Base-by-base conservation (phyloP, 2,797 vertebrate genomes). In the Molossus molossus region DNA sequence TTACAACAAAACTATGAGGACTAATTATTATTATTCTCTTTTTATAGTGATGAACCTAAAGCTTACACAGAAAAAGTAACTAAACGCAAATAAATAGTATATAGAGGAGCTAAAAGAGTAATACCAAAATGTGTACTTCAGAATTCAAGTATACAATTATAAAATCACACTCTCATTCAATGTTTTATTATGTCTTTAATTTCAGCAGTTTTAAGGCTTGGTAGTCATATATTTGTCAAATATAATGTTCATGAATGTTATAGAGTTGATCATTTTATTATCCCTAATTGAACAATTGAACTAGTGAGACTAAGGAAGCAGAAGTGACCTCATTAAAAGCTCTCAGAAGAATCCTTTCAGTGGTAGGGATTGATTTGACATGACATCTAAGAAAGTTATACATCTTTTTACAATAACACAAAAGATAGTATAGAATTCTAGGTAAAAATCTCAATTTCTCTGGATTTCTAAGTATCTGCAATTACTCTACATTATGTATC, bases 91-190 rank as follows among this genome's bases (percentile, higher is more conserved):
- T 2, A 50, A 17, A 29, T 60, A 23, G 7, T 50, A 65, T 4
- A 40, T 37, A 81, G 10, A 60, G 37, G 53, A 91, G 14, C 4
- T 72, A 94, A n/a, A 17, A 40, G 40, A 76, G 37, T 48, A 76
- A 81, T 7, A 60, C 12, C n/a, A 40, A 81, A 67, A 75, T 0
- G 9, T 14, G 45, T 29, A n/a, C 2, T 67, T 95, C 11, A 37
- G 58, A 50, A 62, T 75, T 65, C 60, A 87, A 58, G 10, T 50
- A 87, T 60, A 82, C 37, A 69, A 80, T 76, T 21, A 80, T 48
- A 94, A 94, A 91, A 91, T 65, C 85, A 29, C 29, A 55, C 37
- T 50, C 1, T 12, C n/a, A 33, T 72, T 87, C 40, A 23, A 45
- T 53, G 3, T 67, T 87, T 95, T 87, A 87, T 75, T 50, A 60